Evolutionary conservation across 2,797 vertebrate species (phyloP).

Genomic region (Sebastolobus alascanus): DNA sequence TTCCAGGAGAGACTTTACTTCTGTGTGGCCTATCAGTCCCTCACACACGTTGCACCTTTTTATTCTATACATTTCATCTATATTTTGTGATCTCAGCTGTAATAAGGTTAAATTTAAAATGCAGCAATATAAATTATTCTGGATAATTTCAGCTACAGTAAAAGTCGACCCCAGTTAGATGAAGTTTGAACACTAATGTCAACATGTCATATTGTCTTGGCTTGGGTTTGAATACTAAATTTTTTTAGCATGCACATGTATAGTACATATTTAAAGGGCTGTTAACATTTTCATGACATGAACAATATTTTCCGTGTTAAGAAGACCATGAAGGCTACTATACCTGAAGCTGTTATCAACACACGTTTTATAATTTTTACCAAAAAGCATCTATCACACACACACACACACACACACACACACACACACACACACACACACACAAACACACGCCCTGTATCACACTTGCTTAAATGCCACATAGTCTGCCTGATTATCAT

Average conservation of each 20-base stretch:
- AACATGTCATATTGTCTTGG: background rate
- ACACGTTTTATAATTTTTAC: background rate
- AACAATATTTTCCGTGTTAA: background rate
- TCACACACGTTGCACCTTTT: background rate
- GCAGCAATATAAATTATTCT: background rate
- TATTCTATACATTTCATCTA: background rate
- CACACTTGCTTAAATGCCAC: slow-evolving; percentile 48
- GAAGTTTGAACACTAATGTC: background rate
- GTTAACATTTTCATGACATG: no score
- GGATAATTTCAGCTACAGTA: background rate
- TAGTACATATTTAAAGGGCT: background rate
- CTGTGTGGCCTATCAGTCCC: background rate
- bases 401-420: background rate
- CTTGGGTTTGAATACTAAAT: background rate
- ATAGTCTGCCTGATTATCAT: slow-evolving; percentile 60
- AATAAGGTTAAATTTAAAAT: background rate
- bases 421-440: background rate
- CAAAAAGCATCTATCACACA: background rate
- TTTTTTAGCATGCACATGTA: background rate
- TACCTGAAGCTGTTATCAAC: background rate
- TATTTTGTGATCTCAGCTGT: no score
- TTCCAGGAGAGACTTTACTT: slow-evolving; percentile 6
- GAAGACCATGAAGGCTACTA: background rate
- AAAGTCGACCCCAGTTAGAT: background rate
- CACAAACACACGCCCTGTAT: background rate